phyloP scores from a whole-genome alignment of 2,888 invertebrate species.

The Eupelmus urozonus region DNA sequence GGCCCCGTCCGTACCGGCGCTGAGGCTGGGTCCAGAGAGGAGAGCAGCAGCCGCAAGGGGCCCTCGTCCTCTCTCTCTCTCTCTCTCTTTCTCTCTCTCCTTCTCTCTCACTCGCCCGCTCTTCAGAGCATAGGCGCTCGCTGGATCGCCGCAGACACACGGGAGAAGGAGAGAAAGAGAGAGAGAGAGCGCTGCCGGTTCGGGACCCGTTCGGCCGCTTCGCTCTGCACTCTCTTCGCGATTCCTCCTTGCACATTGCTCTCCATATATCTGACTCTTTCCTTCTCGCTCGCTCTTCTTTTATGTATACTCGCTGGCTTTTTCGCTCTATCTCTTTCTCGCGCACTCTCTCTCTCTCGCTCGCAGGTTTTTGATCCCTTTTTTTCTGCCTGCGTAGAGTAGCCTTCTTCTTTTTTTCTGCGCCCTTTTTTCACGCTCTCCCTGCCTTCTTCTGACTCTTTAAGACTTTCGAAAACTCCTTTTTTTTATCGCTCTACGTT shows the following conservation, averaged over 20 bases:
- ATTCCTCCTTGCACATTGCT: constrained; percentile 26
- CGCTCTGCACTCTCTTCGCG: no score
- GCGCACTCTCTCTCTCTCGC: not conserved
- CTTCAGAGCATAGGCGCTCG: not conserved
- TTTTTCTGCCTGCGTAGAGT: constrained; percentile 5
- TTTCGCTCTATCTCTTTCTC: constrained; percentile 54
- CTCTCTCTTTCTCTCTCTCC: constrained; percentile 62
- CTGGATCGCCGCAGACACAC: no score
- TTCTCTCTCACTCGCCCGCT: constrained; percentile 55
- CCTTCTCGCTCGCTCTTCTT: constrained; percentile 38
- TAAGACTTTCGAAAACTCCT: not conserved
- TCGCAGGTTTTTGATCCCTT: constrained; percentile 38
- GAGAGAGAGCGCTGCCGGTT: constrained; percentile 64
- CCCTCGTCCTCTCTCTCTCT: constrained; percentile 62
- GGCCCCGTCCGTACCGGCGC: constrained; percentile 67
- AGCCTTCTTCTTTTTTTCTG: constrained; percentile 6
- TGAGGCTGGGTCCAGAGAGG: constrained; percentile 64
- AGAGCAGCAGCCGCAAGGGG: constrained; percentile 67
- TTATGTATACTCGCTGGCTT: not conserved
- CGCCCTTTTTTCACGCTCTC: constrained; percentile 57
- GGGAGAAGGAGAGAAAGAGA: constrained; percentile 29
- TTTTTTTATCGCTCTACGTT: constrained; percentile 4
- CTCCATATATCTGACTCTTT: constrained; percentile 18
- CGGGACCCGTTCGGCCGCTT: constrained; percentile 73
- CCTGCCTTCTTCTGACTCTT: constrained; percentile 56